A percentile compares a stretch with the other conserved stretches of the same genome.
phyloP scores from a whole-genome alignment of 2,888 invertebrate species.

The Phasia obesa region DNA sequence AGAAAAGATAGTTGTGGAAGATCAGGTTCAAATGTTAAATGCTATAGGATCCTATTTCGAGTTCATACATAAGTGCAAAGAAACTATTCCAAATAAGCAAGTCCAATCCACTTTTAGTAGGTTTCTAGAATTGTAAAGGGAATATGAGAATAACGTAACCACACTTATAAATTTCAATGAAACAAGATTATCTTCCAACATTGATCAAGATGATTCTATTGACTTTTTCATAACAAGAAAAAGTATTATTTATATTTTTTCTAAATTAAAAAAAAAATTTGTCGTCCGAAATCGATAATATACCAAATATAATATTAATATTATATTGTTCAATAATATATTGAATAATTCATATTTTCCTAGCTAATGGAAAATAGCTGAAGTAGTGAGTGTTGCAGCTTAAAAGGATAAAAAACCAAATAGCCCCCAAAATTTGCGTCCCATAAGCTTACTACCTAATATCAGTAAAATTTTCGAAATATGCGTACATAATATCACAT shows the following conservation, averaged over 20 bases:
- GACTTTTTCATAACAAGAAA: constrained; percentile 15
- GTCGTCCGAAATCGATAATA: too few relatives aligned
- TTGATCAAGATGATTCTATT: too few relatives aligned
- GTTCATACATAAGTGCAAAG: background rate
- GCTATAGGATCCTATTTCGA: background rate
- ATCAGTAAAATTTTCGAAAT: constrained; percentile 14
- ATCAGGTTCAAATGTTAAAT: too few relatives aligned
- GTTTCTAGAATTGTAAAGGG: constrained; percentile 8
- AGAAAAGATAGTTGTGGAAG: too few relatives aligned
- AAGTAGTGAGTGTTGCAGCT: too few relatives aligned
- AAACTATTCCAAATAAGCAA: constrained; percentile 3
- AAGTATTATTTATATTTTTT: too few relatives aligned
- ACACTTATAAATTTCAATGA: constrained; percentile 5
- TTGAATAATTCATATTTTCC: too few relatives aligned
- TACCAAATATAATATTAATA: too few relatives aligned
- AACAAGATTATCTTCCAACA: too few relatives aligned
- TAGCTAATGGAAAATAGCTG: too few relatives aligned
- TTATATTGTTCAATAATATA: too few relatives aligned
- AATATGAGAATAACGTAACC: constrained; percentile 10
- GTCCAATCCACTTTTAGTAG: constrained; percentile 2
- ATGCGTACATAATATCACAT: constrained; percentile 10
- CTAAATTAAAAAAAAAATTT: too few relatives aligned
- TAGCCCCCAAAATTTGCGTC: background rate
- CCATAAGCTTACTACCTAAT: background rate
- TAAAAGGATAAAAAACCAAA: background rate